Evolutionary conservation across 2,888 invertebrate species (phyloP), one percentile per base, ranked within the genome.

Genomic region (Pyrrhosoma nymphula): DNA sequence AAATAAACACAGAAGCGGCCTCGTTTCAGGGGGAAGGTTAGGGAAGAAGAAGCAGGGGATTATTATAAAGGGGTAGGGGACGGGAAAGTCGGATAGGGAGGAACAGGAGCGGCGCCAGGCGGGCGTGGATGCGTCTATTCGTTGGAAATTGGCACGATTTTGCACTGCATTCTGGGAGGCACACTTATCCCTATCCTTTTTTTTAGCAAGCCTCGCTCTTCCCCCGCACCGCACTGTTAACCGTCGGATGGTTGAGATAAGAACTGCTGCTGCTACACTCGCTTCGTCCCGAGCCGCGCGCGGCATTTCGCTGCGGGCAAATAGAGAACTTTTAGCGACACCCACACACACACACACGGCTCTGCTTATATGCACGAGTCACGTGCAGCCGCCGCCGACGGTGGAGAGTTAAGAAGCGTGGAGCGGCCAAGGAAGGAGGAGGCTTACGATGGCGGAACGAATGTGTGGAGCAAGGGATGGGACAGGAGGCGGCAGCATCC

Each of bases 61-160:
- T 56, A 91, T 35, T 16, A 56, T 56, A 89, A n/a, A n/a, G n/a
- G n/a, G n/a, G n/a, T n/a, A n/a, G n/a, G n/a, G n/a, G n/a, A n/a
- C n/a, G n/a, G n/a, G n/a, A n/a, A n/a, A n/a, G n/a, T 35, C 16
- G 26, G 20, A 69, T 23, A n/a, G 47, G 39, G 63, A 93, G 39
- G 39, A 26, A 75, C 55, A 75, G 47, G 75, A n/a, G 69, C 3
- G 93, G 93, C 69, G 69, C 75, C 93, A 39, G 63, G 30, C 91
- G 60, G 30, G 69, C 93, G 23, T 1, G 26, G 90, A 75, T 69
- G 93, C 93, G 93, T 93, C 93, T 4, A 2, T 63, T 10, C 23
- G 60, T n/a, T 93, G 93, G 18, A 75, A 93, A 93, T 93, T 93
- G 69, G 93, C n/a, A 60, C 93, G 75, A 69, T 35, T 69, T 39